Conservation (phyloP, 1,140 invertebrate species). For the Portunus trituberculatus region DNA sequence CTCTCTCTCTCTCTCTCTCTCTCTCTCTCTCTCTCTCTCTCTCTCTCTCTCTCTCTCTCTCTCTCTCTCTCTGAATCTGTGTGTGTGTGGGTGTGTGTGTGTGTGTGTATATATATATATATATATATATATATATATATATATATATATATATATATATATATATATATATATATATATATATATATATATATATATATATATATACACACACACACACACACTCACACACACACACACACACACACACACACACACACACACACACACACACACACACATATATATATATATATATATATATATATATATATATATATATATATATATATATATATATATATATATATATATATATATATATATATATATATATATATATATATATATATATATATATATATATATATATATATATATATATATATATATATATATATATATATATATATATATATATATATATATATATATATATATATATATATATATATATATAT, state of each 20-base stretch:
- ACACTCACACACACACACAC: background rate
- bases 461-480: background rate
- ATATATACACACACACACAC: conserved; percentile 33
- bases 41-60: background rate
- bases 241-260: conserved; percentile 31
- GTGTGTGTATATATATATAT: background rate
- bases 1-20: conserved; percentile 20
- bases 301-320: conserved; percentile 44
- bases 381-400: background rate
- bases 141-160: conserved; percentile 52
- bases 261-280: background rate
- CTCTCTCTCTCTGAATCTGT: no score
- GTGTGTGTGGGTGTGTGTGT: no score
- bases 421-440: background rate
- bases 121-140: conserved; percentile 36
- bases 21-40: conserved; percentile 20
- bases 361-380: background rate
- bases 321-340: background rate
- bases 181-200: conserved; percentile 51
- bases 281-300: conserved; percentile 45
- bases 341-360: conserved; percentile 36
- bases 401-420: background rate
- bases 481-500: conserved; percentile 26
- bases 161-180: conserved; percentile 7
- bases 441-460: background rate